Conservation (phyloP, 2,797 vertebrate genomes). For the Lepus townsendii region DNA sequence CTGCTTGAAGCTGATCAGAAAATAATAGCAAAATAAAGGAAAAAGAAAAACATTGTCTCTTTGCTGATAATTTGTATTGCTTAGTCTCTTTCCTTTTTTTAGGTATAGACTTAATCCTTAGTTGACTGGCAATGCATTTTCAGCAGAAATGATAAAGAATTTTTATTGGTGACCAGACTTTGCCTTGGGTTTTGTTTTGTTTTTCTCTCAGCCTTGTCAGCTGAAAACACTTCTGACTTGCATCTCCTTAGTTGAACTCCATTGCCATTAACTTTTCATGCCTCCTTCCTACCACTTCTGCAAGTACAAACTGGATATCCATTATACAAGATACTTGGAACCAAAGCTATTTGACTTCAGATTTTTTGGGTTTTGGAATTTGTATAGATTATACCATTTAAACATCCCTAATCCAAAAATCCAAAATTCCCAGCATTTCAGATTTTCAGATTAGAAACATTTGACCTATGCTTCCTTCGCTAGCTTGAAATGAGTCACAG, state of each 20-base stretch:
- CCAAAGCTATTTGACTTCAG: no score
- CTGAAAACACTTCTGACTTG: neutral
- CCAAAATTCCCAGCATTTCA: no score
- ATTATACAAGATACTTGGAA: no score
- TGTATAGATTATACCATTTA: no score
- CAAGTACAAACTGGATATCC: no score
- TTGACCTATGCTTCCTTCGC: neutral
- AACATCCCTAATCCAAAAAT: no score
- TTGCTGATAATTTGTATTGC: conserved; percentile 21
- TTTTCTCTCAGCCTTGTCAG: conserved; percentile 13
- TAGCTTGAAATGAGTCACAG: neutral
- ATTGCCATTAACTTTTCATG: neutral
- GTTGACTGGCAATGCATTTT: neutral
- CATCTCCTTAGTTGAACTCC: neutral
- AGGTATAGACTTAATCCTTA: neutral
- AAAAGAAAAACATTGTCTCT: neutral
- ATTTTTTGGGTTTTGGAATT: no score
- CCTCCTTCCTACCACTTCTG: neutral
- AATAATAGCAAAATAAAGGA: conserved; percentile 31
- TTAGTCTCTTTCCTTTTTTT: conserved; percentile 49
- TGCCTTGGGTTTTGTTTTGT: neutral
- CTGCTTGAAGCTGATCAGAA: neutral
- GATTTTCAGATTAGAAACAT: no score
- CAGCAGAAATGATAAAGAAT: neutral
- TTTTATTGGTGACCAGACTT: neutral